Percentiles rank a stretch among this genome's conserved stretches.
phyloP scores from a whole-genome alignment of 2,797 vertebrate genomes.

The Synaphobranchus kaupii region DNA sequence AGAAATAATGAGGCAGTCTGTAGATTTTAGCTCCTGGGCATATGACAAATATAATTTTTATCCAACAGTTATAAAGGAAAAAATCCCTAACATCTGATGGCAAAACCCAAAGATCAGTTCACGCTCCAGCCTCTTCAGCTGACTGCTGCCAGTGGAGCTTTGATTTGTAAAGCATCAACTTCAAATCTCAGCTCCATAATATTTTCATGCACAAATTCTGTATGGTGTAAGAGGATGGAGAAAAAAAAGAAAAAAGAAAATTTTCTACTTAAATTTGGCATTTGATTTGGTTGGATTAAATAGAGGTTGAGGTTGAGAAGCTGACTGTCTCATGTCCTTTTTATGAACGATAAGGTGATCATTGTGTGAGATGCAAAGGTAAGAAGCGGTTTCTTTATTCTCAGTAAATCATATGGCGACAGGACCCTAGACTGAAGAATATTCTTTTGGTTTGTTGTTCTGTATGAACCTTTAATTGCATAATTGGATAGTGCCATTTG shows the following conservation, averaged over 20 bases:
- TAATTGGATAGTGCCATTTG: background rate
- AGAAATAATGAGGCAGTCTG: conserved; percentile 47
- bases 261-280: background rate
- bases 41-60: conserved; percentile 46
- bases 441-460: background rate
- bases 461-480: background rate
- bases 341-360: background rate
- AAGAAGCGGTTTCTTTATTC: background rate
- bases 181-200: background rate
- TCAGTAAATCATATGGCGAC: background rate
- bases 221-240: background rate
- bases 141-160: background rate
- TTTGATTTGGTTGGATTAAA: background rate
- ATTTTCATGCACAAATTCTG: background rate
- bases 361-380: background rate
- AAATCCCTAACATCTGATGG: conserved; percentile 28
- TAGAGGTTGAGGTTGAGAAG: background rate
- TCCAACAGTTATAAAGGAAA: conserved; percentile 27
- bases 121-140: background rate
- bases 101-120: background rate
- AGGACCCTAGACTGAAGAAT: background rate
- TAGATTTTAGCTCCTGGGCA: conserved; percentile 41
- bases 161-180: background rate
- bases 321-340: background rate
- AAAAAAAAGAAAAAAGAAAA: background rate